A percentile compares a stretch with the other conserved stretches of the same genome.
These are phyloP conservation scores for Halyomorpha halys DNA, from an alignment of 1,140 invertebrate species.

Conservation along the genomic window DNA sequence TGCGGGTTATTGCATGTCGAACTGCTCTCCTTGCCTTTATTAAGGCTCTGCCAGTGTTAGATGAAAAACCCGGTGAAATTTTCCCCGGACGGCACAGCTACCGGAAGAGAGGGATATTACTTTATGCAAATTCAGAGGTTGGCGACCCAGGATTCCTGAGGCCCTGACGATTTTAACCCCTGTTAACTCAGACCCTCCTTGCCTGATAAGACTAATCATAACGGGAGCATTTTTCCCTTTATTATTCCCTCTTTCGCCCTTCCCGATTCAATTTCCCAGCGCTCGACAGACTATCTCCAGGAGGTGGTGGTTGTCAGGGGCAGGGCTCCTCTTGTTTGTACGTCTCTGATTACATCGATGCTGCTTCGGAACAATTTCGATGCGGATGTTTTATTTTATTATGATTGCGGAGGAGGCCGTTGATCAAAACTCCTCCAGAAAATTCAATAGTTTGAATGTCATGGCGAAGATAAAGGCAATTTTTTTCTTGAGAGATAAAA, in stretches of 20 bases:
- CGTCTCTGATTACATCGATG: not conserved
- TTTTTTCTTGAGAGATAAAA: no score
- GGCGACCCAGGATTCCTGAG: not conserved
- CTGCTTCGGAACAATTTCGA: no score
- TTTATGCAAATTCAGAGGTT: constrained; percentile 2
- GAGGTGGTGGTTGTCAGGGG: not conserved
- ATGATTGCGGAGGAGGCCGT: no score
- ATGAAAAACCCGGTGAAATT: not conserved
- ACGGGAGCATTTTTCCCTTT: constrained; percentile 2
- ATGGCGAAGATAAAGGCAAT: no score
- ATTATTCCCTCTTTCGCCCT: not conserved
- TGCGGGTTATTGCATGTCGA: not conserved
- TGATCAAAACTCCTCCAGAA: no score
- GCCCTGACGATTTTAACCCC: constrained; percentile 1
- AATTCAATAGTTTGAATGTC: no score
- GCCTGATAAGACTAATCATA: constrained; percentile 12
- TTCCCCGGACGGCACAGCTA: not conserved
- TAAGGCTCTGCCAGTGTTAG: not conserved
- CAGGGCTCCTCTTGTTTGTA: not conserved
- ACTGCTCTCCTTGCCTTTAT: constrained; percentile 3
- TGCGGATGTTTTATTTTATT: no score
- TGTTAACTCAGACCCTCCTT: not conserved
- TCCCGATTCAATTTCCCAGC: not conserved
- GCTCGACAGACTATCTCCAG: not conserved
- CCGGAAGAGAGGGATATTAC: not conserved